Conservation (phyloP, 37 sponge, comb jelly and placozoan species). For the Cliona cf. orientalis region DNA sequence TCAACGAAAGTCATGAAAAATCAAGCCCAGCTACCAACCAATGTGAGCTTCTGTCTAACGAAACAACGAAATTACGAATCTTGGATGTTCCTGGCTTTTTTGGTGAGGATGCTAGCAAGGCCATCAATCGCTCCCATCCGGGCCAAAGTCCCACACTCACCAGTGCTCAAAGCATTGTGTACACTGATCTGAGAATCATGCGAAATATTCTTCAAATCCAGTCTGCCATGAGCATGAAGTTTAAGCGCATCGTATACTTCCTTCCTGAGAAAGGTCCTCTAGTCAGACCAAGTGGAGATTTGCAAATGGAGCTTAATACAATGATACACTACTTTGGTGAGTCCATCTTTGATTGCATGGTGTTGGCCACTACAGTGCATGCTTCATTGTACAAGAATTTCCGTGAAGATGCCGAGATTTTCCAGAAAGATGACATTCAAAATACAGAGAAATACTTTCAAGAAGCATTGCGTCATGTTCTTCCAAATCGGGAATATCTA, state of each 20-base stretch:
- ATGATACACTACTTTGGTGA: conserved; percentile 18
- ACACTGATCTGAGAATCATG: conserved; percentile 5
- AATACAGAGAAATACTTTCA: neutral
- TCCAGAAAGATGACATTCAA: conserved; percentile 3
- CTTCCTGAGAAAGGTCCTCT: conserved; percentile 27
- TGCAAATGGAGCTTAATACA: conserved; percentile 9
- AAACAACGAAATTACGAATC: conserved; percentile 26
- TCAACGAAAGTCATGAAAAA: neutral
- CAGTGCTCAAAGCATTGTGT: too few species aligned
- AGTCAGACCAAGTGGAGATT: neutral
- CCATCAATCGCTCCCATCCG: too few species aligned
- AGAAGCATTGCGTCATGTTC: neutral
- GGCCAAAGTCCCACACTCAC: too few species aligned
- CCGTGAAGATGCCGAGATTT: neutral
- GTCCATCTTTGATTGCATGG: conserved; percentile 42
- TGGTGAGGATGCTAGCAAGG: neutral
- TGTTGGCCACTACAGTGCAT: conserved; percentile 30
- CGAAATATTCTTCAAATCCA: conserved; percentile 32
- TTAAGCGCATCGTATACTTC: conserved; percentile 35
- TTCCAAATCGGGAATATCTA: neutral
- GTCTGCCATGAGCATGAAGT: neutral
- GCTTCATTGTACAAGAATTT: neutral
- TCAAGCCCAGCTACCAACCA: neutral
- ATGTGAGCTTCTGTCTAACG: conserved; percentile 18
- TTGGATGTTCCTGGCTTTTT: conserved; percentile 37